Conservation (phyloP, 2,113 vertebrate species). For the Excalfactoria chinensis region DNA sequence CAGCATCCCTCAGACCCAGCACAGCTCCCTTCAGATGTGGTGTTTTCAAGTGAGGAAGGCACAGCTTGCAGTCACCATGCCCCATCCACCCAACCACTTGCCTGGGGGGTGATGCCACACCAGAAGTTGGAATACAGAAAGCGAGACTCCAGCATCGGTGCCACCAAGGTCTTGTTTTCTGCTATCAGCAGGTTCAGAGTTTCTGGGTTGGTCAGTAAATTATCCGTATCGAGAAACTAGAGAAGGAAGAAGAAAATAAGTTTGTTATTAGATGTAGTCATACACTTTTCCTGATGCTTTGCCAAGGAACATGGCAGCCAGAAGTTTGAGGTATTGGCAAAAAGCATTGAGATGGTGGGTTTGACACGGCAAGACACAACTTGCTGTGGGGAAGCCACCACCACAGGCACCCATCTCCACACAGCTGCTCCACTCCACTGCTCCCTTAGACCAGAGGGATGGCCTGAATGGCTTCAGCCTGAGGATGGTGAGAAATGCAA, state of each 20-base stretch:
- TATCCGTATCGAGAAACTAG: conserved; percentile 93
- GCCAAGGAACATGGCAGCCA: background rate
- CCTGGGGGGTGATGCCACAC: conserved; percentile 98
- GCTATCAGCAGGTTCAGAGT: conserved; percentile 90
- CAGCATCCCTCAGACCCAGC: background rate
- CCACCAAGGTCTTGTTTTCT: conserved; percentile 92
- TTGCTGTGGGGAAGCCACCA: background rate
- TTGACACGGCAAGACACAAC: background rate
- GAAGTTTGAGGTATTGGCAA: background rate
- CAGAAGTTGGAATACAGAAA: conserved; percentile 98
- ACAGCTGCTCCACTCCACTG: background rate
- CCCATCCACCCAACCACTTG: conserved; percentile 21
- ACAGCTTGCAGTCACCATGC: background rate
- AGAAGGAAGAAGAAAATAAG: background rate
- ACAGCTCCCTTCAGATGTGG: background rate
- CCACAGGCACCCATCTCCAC: background rate
- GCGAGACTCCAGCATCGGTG: conserved; percentile 95
- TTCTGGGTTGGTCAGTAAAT: conserved; percentile 92
- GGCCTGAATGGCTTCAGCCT: background rate
- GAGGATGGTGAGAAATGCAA: conserved; percentile 5
- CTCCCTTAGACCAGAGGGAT: background rate
- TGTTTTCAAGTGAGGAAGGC: background rate
- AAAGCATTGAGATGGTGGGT: background rate
- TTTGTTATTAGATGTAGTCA: background rate
- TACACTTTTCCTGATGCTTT: background rate